Base-by-base conservation (phyloP, 2,888 invertebrate species). In the Rhaphigaster nebulosa region DNA sequence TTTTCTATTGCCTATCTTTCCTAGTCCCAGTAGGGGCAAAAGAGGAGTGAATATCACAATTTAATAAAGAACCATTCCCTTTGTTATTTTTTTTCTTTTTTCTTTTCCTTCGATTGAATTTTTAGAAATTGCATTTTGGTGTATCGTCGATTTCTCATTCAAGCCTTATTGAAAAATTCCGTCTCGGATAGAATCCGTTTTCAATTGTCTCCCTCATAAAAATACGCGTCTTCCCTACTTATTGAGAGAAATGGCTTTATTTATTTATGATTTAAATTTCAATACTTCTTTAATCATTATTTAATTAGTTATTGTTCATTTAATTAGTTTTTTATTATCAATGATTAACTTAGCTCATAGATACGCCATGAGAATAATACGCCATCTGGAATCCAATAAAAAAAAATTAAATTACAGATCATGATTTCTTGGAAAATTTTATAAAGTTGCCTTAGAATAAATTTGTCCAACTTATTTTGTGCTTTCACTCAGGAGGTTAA, bases 111-210 rank as follows among this genome's bases (percentile, higher is more conserved):
- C 65, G 13, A 65, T 65, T 8, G 29, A 65, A 65, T 29, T 65
- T 65, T 65, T 65, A 60, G 65, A 65, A 65, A 65, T 65, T 65
- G 65, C 65, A 65, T 65, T 65, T 65, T 65, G 29, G 65, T 65
- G 29, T 29, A 65, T 65, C 65, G n/a, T 29, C 29, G 65, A 65
- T 65, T 65, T 65, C 65, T 65, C 65, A 65, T 29, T 65, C n/a
- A 65, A 29, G 29, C 65, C 29, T 29, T 65, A 65, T 65, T 65
- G 65, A 15, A 65, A 65, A 65, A 65, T 65, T 65, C 29, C 65
- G 65, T 15, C 65, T 65, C 15, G 1, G 65, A 15, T 29, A 65
- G 12, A 12, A 65, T 65, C 65, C 65, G 0, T 65, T 60, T 60
- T 60, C 60, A 26, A 60, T 60, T n/a, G 60, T 60, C n/a, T n/a